These are phyloP conservation scores for Rhabdomys dilectus DNA, from an alignment of 2,113 vertebrate genomes.

Conservation along the genomic window DNA sequence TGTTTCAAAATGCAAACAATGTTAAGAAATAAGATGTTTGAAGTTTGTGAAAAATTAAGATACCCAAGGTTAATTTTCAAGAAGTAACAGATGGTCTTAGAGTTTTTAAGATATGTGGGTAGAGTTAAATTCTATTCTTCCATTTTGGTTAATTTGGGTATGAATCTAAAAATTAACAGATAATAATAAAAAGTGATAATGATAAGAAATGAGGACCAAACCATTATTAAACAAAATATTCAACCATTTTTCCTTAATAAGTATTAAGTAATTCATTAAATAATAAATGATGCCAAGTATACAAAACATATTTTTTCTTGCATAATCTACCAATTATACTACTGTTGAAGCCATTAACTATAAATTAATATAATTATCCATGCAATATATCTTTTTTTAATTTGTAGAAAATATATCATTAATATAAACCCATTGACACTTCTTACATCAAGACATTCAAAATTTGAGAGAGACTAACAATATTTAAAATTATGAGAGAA, in stretches of 20 bases:
- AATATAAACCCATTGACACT: background rate
- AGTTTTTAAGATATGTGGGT: background rate
- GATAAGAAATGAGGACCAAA: background rate
- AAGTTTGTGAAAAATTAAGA: background rate
- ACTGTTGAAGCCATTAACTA: background rate
- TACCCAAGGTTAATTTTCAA: background rate
- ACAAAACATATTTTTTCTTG: conserved; percentile 1
- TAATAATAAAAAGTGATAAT: background rate
- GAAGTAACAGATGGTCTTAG: background rate
- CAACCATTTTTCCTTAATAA: background rate
- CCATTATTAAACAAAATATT: background rate
- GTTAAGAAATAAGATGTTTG: background rate
- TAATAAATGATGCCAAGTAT: background rate
- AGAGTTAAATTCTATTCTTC: background rate
- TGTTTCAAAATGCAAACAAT: background rate
- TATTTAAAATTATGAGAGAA: background rate
- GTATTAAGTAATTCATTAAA: conserved; percentile 27
- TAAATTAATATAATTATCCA: conserved; percentile 29
- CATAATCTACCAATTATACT: background rate
- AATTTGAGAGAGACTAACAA: background rate
- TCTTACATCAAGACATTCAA: background rate
- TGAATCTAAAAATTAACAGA: background rate
- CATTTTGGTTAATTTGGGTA: background rate
- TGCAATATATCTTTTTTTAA: background rate
- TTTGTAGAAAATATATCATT: background rate